A percentile compares a stretch with the other conserved stretches of the same genome.
Conservation (phyloP, 2,888 invertebrate genomes). For the Drosophila ezoana region DNA sequence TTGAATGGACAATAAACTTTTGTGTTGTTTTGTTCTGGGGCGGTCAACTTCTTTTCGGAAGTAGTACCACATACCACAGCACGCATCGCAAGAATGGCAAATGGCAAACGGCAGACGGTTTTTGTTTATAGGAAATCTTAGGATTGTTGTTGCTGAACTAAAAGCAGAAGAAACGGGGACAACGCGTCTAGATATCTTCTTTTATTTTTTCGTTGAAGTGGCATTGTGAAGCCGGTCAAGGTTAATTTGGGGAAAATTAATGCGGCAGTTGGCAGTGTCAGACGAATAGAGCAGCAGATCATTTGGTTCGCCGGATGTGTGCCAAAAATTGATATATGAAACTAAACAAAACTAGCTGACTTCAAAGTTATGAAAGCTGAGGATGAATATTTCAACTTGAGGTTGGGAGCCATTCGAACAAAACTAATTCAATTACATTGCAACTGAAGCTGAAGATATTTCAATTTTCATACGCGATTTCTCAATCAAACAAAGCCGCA, state of each 20-base stretch:
- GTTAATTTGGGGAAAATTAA: slow-evolving; percentile 76
- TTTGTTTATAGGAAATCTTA: slow-evolving; percentile 34
- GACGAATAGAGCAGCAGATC: slow-evolving; percentile 62
- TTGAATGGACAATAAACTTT: slow-evolving; percentile 71
- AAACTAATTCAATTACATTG: slow-evolving; percentile 64
- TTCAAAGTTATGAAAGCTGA: slow-evolving; percentile 24
- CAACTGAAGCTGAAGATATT: slow-evolving; percentile 41
- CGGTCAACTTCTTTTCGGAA: slow-evolving; percentile 74
- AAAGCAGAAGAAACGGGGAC: slow-evolving; percentile 61
- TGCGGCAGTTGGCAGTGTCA: slow-evolving; percentile 64
- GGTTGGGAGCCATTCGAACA: slow-evolving; percentile 40
- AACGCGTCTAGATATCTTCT: slow-evolving; percentile 51
- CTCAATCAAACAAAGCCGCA: slow-evolving; percentile 61
- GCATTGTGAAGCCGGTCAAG: slow-evolving; percentile 81
- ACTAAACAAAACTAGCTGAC: slow-evolving; percentile 36
- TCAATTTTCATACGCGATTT: slow-evolving; percentile 60
- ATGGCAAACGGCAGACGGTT: slow-evolving; percentile 42
- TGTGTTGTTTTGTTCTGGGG: slow-evolving; percentile 50
- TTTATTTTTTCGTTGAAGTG: slow-evolving; percentile 35
- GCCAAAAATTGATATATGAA: slow-evolving; percentile 61
- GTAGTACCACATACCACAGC: slow-evolving; percentile 38
- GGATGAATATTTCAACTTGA: slow-evolving; percentile 31
- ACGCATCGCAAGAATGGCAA: slow-evolving; percentile 32
- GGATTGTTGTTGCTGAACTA: slow-evolving; percentile 25
- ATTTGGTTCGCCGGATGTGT: slow-evolving; percentile 69